Evolutionary conservation across 2,113 vertebrate species (phyloP).

Genomic region (Tetraodon nigroviridis): DNA sequence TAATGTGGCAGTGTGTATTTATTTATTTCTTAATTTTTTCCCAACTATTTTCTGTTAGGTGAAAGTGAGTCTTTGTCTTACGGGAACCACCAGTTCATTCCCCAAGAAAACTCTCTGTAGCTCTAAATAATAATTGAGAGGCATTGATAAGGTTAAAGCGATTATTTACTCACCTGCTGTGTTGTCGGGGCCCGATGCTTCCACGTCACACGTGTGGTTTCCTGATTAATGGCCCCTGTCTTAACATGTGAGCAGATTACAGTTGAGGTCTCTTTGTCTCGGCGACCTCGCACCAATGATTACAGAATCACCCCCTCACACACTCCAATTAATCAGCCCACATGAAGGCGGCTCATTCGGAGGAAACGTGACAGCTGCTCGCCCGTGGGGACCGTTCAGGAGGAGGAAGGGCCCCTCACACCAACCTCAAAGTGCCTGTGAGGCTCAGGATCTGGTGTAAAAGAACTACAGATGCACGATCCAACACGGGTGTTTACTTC

Average conservation of each 20-base stretch:
- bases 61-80: constrained; percentile 16
- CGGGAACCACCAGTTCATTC: constrained; percentile 3
- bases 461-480: constrained; percentile 20
- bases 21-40: neutral
- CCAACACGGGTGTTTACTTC: constrained; percentile 22
- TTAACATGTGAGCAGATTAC: constrained; percentile 35
- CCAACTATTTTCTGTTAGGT: constrained; percentile 1
- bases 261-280: constrained; percentile 36
- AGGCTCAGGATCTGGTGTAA: constrained; percentile 26
- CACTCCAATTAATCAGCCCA: constrained; percentile 61
- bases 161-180: constrained; percentile 13
- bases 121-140: constrained; percentile 1
- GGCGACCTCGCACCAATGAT: constrained; percentile 48
- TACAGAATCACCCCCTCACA: constrained; percentile 57
- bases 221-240: constrained; percentile 55
- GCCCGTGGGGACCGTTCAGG: constrained; percentile 26
- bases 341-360: constrained; percentile 32
- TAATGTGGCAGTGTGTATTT: no score
- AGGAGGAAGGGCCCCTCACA: constrained; percentile 24
- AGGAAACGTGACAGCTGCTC: constrained; percentile 49
- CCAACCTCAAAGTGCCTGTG: constrained; percentile 39
- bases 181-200: constrained; percentile 9
- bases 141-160: constrained; percentile 1
- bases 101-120: no score
- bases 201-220: constrained; percentile 12